phyloP scores from a whole-genome alignment of 2,888 invertebrate genomes.

The Eugnorisma glareosa region DNA sequence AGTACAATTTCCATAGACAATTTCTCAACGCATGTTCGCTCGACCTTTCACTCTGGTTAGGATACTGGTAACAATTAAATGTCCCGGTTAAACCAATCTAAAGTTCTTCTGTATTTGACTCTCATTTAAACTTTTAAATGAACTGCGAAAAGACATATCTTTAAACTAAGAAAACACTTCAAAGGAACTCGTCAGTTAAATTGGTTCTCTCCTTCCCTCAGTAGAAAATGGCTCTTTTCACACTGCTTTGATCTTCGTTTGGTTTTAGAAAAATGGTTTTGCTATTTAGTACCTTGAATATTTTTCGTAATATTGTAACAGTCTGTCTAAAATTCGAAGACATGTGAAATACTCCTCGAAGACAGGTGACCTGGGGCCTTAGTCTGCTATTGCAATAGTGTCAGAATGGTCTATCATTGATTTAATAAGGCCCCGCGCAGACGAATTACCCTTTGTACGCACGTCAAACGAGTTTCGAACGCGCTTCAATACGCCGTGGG shows the following conservation, averaged over 20 bases:
- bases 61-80: neutral
- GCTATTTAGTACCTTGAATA: neutral
- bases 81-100: constrained; percentile 8
- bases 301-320: neutral
- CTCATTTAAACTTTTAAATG: constrained; percentile 45
- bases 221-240: constrained; percentile 14
- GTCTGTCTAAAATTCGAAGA: neutral
- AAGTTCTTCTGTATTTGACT: constrained; percentile 12
- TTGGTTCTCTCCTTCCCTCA: constrained; percentile 19
- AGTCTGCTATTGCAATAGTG: too few species aligned
- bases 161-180: constrained; percentile 40
- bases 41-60: neutral
- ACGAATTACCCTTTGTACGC: too few species aligned
- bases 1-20: neutral
- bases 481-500: too few species aligned
- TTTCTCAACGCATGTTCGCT: neutral
- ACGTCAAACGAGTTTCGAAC: too few species aligned
- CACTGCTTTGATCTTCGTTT: constrained; percentile 43
- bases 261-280: constrained; percentile 6
- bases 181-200: constrained; percentile 43
- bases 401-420: too few species aligned
- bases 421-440: too few species aligned
- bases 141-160: constrained; percentile 41
- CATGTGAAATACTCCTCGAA: neutral
- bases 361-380: too few species aligned